Percentiles rank a stretch among this genome's conserved stretches.
phyloP scores from a whole-genome alignment of 2,113 vertebrate genomes.

The Crotalus horridus region DNA sequence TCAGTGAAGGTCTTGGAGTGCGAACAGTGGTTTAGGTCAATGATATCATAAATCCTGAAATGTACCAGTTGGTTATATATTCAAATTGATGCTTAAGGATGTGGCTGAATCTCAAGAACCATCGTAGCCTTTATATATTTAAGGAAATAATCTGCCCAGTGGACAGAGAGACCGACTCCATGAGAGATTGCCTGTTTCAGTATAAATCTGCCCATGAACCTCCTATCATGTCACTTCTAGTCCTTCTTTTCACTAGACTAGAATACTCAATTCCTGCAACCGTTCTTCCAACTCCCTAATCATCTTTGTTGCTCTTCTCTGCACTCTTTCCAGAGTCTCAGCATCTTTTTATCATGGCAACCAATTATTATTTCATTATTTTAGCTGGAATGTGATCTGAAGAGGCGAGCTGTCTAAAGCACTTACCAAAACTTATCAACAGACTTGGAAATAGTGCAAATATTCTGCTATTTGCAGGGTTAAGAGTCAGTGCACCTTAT shows the following conservation, averaged over 20 bases:
- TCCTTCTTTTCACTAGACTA: no score
- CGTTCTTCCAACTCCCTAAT: no score
- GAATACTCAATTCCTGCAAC: no score
- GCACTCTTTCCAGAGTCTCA: no score
- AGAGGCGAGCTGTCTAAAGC: no score
- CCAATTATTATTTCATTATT: no score
- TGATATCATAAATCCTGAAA: not conserved
- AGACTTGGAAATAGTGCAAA: not conserved
- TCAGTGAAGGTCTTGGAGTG: not conserved
- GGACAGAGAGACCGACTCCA: not conserved
- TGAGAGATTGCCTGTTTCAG: not conserved
- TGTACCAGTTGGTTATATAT: not conserved
- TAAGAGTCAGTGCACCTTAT: not conserved
- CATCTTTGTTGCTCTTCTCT: no score
- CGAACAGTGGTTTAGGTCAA: not conserved
- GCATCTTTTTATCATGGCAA: no score
- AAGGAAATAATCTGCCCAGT: not conserved
- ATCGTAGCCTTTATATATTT: not conserved
- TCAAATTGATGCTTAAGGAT: not conserved
- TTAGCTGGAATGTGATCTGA: not conserved
- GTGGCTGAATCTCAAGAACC: not conserved
- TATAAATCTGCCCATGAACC: not conserved
- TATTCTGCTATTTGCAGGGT: not conserved
- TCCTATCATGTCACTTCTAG: not conserved
- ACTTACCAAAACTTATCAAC: not conserved